phyloP scores from a whole-genome alignment of 2,888 invertebrate genomes.

The Drosophila limbata region DNA sequence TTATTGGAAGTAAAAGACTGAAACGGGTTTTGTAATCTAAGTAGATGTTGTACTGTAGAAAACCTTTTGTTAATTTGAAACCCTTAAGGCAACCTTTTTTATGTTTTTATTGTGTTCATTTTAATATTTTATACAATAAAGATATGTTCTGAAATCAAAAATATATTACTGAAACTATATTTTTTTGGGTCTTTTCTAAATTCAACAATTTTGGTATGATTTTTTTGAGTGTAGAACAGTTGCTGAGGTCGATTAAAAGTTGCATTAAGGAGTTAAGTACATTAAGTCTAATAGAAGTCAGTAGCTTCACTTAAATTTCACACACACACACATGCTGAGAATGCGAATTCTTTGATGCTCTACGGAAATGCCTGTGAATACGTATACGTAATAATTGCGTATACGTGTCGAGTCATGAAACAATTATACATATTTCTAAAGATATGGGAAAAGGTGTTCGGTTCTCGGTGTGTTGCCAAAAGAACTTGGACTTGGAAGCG shows the following conservation, averaged over 20 bases:
- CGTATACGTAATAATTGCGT: conserved; percentile 18
- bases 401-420: conserved; percentile 11
- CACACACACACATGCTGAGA: not conserved
- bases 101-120: too few species aligned
- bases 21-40: too few species aligned
- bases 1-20: too few species aligned
- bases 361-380: not conserved
- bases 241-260: conserved; percentile 24
- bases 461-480: conserved; percentile 27
- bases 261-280: conserved; percentile 16
- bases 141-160: too few species aligned
- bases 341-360: not conserved
- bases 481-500: conserved; percentile 4
- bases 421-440: not conserved
- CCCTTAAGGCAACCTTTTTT: too few species aligned
- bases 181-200: too few species aligned
- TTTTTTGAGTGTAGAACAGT: not conserved
- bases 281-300: conserved; percentile 11
- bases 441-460: conserved; percentile 36
- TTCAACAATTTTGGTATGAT: too few species aligned
- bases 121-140: too few species aligned
- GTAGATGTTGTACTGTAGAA: too few species aligned
- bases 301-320: conserved; percentile 6
- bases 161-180: too few species aligned
- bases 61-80: too few species aligned